Base-by-base conservation (phyloP, 2,797 vertebrate species). In the Notolabrus celidotus region DNA sequence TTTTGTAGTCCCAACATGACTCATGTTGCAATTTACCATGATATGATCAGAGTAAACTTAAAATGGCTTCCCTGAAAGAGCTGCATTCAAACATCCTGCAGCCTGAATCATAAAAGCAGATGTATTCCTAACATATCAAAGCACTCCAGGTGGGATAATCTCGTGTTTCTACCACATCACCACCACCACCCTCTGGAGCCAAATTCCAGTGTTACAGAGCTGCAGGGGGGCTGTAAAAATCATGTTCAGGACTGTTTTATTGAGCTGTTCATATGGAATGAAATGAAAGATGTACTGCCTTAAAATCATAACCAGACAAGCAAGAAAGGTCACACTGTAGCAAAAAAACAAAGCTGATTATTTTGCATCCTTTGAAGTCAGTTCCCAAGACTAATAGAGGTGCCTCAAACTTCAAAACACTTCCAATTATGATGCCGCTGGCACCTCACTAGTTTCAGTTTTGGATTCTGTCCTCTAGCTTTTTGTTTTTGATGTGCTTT, bases 91-190 rank as follows among this genome's bases (percentile, higher is more conserved):
- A 58, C 23, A 64, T 20, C 42, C 12, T 43, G 66, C 60, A 52
- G 49, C 50, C 54, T n/a, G 36, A 51, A 49, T 61, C 49, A 61
- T 53, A 43, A 23, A 67, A 31, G 41, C 16, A 52, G 60, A 73
- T 57, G 38, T 54, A 46, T 74, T 79, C 50, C 12, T 6, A 25
- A 29, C 52, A 34, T 45, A 59, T 50, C 49, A 58, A 64, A 72
- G 47, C 50, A 43, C 10, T 23, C 16, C 46, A 60, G 33, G 45
- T 69, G 16, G 68, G 22, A 52, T 67, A 61, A 66, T 74, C 25
- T 3, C 10, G 15, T 67, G 63, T 57, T 66, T 36, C 36, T 9
- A 7, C 52, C 47, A 54, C 47, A 58, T 12, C 53, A 36, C n/a
- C 50, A 60, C 29, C 7, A 31, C 54, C 27, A 1, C 64, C 17